Evolutionary conservation across 2,113 vertebrate genomes (phyloP).

Genomic region (Cyprinodon brontotheroides): DNA sequence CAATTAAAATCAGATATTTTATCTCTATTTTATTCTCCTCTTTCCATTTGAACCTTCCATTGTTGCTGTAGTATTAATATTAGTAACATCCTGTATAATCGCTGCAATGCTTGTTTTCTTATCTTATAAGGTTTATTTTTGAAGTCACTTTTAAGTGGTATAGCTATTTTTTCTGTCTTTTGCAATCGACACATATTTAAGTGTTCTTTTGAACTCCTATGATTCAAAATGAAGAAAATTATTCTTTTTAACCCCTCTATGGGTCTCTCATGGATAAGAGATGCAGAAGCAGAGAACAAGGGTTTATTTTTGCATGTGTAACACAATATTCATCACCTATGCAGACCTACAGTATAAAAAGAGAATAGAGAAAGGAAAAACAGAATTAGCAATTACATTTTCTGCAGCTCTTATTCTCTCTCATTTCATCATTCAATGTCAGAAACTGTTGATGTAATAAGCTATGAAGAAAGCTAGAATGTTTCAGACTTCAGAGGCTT

Average conservation of each 20-base stretch:
- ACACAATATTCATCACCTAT: not conserved
- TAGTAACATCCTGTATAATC: not conserved
- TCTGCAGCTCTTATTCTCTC: not conserved
- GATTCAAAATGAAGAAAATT: too few relatives aligned
- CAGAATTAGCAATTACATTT: not conserved
- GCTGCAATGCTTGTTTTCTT: not conserved
- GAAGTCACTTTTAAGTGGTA: not conserved
- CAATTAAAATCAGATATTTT: not conserved
- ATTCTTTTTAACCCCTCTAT: too few relatives aligned
- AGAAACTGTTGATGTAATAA: slow-evolving; percentile 25
- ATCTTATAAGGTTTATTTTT: not conserved
- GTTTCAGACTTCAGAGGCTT: not conserved
- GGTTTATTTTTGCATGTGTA: not conserved
- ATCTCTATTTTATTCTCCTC: not conserved
- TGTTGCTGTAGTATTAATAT: not conserved
- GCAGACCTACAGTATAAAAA: not conserved
- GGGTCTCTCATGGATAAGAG: not conserved
- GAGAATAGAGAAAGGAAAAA: not conserved
- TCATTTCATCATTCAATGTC: not conserved
- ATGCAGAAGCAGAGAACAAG: not conserved
- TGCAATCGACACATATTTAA: too few relatives aligned
- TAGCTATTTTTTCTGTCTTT: not conserved
- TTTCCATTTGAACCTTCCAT: not conserved
- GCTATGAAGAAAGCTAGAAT: not conserved
- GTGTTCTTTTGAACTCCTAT: too few relatives aligned